Evolutionary conservation across 2,888 invertebrate species (phyloP).

Genomic region (Perdita meconis): DNA sequence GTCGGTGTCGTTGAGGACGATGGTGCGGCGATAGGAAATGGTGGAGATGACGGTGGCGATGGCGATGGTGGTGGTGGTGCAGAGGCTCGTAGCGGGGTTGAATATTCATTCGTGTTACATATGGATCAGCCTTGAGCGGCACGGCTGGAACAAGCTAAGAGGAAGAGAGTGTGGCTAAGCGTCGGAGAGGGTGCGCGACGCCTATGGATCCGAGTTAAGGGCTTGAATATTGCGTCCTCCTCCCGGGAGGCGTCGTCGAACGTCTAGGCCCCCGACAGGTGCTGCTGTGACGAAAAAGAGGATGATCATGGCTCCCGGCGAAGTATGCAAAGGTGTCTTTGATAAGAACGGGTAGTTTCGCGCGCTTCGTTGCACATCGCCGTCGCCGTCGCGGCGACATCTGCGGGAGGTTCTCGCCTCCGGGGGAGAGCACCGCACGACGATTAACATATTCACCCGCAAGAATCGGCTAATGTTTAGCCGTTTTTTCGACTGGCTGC

Average conservation of each 20-base stretch:
- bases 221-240: slow-evolving; percentile 72
- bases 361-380: slow-evolving; percentile 6
- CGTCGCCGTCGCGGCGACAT: slow-evolving; percentile 13
- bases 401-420: slow-evolving; percentile 11
- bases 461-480: slow-evolving; percentile 63
- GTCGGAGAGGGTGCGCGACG: slow-evolving; percentile 52
- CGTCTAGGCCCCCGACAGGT: slow-evolving; percentile 49
- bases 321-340: slow-evolving; percentile 44
- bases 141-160: slow-evolving; percentile 66
- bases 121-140: slow-evolving; percentile 82
- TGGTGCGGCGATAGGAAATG: slow-evolving; percentile 66
- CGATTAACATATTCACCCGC: slow-evolving; percentile 46
- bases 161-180: slow-evolving; percentile 61
- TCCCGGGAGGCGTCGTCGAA: slow-evolving; percentile 14
- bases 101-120: slow-evolving; percentile 84
- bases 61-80: slow-evolving; percentile 65
- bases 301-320: slow-evolving; percentile 43
- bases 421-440: neutral
- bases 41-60: slow-evolving; percentile 56
- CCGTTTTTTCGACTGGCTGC: slow-evolving; percentile 30
- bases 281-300: slow-evolving; percentile 54
- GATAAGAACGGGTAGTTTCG: slow-evolving; percentile 49
- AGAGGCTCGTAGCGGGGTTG: slow-evolving; percentile 76
- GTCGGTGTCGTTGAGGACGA: slow-evolving; percentile 61
- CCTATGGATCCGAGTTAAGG: slow-evolving; percentile 62